Conservation (phyloP, 2,888 invertebrate species). For the Julus scanicus region DNA sequence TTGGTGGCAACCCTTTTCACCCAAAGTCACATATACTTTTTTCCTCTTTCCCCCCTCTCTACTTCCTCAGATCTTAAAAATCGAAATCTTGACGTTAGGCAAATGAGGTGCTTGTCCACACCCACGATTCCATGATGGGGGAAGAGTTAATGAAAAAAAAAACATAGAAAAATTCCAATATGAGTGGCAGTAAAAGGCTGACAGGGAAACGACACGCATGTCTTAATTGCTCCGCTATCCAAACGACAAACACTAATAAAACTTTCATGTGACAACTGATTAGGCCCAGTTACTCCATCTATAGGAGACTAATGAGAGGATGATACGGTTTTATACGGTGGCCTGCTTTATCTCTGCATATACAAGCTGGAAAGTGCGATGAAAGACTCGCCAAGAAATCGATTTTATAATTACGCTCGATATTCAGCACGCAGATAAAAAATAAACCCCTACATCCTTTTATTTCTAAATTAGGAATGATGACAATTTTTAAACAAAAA, state of each 20-base stretch:
- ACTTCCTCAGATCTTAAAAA: background rate
- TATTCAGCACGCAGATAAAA: background rate
- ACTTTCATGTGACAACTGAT: constrained; percentile 27
- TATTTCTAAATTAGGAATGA: constrained; percentile 33
- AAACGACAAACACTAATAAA: constrained; percentile 33
- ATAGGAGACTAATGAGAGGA: constrained; percentile 4
- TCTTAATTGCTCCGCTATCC: constrained; percentile 7
- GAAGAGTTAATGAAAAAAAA: background rate
- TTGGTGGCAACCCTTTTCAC: too few species aligned
- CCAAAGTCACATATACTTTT: background rate
- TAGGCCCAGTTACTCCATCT: constrained; percentile 28
- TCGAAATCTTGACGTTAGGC: constrained; percentile 1
- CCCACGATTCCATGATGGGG: background rate
- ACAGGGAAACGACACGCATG: background rate
- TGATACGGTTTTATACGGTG: constrained; percentile 28
- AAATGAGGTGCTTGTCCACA: constrained; percentile 11
- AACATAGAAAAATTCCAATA: background rate
- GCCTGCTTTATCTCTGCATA: constrained; percentile 20
- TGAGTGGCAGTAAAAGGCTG: constrained; percentile 28
- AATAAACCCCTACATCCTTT: background rate
- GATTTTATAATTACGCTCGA: constrained; percentile 33
- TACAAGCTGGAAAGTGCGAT: background rate
- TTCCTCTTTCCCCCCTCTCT: background rate
- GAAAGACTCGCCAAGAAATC: background rate
- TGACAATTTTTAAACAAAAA: constrained; percentile 21